phyloP scores from a whole-genome alignment of 2,113 vertebrate species.

The Callipepla californica region DNA sequence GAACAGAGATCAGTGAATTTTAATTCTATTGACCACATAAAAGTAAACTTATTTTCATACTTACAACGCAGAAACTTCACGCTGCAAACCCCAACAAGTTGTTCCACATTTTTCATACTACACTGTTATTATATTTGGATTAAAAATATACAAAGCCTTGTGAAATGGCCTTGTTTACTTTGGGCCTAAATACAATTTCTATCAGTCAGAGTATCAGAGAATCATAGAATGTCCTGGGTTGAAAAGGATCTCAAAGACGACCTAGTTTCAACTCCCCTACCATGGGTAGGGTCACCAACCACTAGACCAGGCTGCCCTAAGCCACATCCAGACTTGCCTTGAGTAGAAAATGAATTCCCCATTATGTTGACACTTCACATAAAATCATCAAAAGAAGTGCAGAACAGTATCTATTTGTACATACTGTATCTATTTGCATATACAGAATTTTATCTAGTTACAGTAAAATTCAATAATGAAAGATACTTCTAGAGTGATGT shows the following conservation, averaged over 20 bases:
- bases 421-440: no score
- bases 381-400: not conserved
- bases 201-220: not conserved
- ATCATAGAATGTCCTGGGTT: not conserved
- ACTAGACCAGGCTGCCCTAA: no score
- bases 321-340: no score
- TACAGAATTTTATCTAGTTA: not conserved
- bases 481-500: not conserved
- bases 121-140: not conserved
- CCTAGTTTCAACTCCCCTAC: no score
- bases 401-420: not conserved
- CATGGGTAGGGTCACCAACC: no score
- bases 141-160: not conserved
- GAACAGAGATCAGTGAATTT: not conserved
- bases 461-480: not conserved
- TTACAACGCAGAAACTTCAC: not conserved
- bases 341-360: not conserved
- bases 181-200: not conserved
- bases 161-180: not conserved
- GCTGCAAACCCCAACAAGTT: not conserved
- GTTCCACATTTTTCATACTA: not conserved
- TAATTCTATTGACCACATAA: not conserved
- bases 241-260: no score
- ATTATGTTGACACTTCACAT: not conserved
- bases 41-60: not conserved